Evolutionary conservation across 2,888 invertebrate genomes (phyloP).

Genomic region (Dasysyrphus albostriatus): DNA sequence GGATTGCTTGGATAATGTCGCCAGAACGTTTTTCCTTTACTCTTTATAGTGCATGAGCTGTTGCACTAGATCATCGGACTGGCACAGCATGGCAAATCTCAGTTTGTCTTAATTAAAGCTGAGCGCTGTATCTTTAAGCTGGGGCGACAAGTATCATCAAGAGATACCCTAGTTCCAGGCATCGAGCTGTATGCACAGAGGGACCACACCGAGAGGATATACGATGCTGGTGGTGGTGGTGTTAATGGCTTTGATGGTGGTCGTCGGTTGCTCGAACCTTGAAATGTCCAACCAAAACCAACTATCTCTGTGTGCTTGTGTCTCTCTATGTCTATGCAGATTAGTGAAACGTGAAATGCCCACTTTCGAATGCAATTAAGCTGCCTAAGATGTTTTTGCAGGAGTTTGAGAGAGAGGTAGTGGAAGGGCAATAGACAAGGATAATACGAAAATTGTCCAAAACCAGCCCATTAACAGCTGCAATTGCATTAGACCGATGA

Average conservation of each 20-base stretch:
- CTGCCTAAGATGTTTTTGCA: constrained; percentile 56
- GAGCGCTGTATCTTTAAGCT: constrained; percentile 61
- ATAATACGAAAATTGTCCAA: constrained; percentile 67
- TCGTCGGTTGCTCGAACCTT: constrained; percentile 25
- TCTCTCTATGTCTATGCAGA: constrained; percentile 36
- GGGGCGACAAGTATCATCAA: constrained; percentile 37
- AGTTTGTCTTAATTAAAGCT: constrained; percentile 73
- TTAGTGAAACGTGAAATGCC: constrained; percentile 65
- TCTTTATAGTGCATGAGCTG: constrained; percentile 19
- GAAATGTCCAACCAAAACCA: constrained; percentile 6
- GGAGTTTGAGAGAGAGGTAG: not conserved
- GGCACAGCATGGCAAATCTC: constrained; percentile 35
- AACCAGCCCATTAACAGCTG: constrained; percentile 55
- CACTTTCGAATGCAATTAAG: constrained; percentile 72
- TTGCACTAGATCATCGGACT: constrained; percentile 59
- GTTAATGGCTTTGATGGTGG: constrained; percentile 66
- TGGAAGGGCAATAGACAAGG: constrained; percentile 32
- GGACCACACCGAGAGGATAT: constrained; percentile 57
- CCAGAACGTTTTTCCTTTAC: constrained; percentile 27
- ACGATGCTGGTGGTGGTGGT: constrained; percentile 38
- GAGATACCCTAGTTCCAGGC: constrained; percentile 17
- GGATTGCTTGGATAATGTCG: constrained; percentile 72
- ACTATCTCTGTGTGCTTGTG: not conserved
- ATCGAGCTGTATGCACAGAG: not conserved
- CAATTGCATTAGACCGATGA: constrained; percentile 63